Percentiles rank a stretch among this genome's conserved stretches.
Conservation (phyloP, 1,140 invertebrate species). For the Aphelenchoides fujianensis region DNA sequence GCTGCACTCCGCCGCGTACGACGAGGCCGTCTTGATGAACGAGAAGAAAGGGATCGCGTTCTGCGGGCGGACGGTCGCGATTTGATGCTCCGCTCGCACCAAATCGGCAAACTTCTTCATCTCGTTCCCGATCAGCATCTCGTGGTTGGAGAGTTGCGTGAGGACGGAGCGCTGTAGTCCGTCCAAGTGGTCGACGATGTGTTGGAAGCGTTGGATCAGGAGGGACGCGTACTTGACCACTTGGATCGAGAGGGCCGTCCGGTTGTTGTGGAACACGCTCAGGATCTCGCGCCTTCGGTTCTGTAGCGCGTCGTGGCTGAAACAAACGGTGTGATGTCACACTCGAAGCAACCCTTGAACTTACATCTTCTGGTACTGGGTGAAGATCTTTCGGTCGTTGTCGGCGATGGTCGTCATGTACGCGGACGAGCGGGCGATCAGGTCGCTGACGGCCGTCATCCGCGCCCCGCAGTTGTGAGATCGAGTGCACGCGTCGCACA, state of each 20-base stretch:
- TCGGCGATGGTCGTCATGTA: background rate
- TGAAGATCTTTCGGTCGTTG: conserved; percentile 7
- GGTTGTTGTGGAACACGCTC: background rate
- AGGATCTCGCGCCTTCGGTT: background rate
- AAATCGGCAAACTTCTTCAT: background rate
- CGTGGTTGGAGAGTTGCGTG: background rate
- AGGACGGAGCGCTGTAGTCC: background rate
- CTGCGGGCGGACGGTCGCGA: background rate
- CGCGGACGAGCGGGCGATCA: background rate
- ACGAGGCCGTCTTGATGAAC: conserved; percentile 9
- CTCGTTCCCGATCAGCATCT: background rate
- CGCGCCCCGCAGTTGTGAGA: background rate
- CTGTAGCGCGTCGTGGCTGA: background rate
- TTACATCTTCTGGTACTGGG: conserved; percentile 16
- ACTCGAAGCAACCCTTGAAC: conserved; percentile 1
- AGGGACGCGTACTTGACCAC: background rate
- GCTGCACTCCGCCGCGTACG: background rate
- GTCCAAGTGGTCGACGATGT: conserved; percentile 13
- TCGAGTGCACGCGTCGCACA: background rate
- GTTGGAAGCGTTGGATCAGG: background rate
- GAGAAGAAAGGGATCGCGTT: conserved; percentile 16
- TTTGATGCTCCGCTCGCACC: conserved; percentile 3
- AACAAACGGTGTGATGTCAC: no score
- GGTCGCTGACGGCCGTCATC: background rate
- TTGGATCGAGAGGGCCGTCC: background rate